Base-by-base conservation (phyloP, 2,888 invertebrate species). In the Aspidiotus destructor region DNA sequence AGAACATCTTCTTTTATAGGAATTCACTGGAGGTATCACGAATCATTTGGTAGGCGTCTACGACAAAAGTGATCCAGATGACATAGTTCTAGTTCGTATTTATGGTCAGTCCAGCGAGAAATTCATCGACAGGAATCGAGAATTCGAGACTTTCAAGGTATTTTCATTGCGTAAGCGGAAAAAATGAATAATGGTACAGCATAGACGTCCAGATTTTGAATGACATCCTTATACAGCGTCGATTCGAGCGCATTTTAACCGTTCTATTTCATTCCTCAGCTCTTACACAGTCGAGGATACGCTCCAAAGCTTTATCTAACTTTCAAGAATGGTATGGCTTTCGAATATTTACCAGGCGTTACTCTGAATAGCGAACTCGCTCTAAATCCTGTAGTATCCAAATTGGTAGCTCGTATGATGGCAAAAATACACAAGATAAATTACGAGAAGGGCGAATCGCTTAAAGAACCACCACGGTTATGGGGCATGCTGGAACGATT, bases 21-120 rank as follows among this genome's bases (percentile, higher is more conserved):
- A 28, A 28, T 28, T 28, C 28, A 94, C 92, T 72, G 91, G 94
- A 82, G 96, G 96, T 58, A 91, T 93, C 71, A 93, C 95, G 61
- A 96, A 96, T 80, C 92, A 90, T 78, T 81, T 97, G 74, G 83
- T 95, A 68, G 91, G 90, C 48, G 84, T 83, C 76, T 77, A 80
- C 72, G 78, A 77, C 57, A 73, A 74, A 58, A 61, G 76, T 70
- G 75, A 76, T 11, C 78, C 77, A 53, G 78, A 81, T 70, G 86
- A 89, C 75, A 86, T 89, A 75, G 83, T 96, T 2, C 82, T 97
- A 68, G 84, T 97, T 40, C 83, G 96, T 74, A 85, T 97, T 71
- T 96, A 95, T 80, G 97, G 97, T 41, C 85, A 88, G 74, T 93
- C 93, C 78, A 95, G 95, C 2, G 95, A 96, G 78, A 80, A 91